Base-by-base conservation (phyloP, 2,888 invertebrate genomes). In the Parnassius orleans region DNA sequence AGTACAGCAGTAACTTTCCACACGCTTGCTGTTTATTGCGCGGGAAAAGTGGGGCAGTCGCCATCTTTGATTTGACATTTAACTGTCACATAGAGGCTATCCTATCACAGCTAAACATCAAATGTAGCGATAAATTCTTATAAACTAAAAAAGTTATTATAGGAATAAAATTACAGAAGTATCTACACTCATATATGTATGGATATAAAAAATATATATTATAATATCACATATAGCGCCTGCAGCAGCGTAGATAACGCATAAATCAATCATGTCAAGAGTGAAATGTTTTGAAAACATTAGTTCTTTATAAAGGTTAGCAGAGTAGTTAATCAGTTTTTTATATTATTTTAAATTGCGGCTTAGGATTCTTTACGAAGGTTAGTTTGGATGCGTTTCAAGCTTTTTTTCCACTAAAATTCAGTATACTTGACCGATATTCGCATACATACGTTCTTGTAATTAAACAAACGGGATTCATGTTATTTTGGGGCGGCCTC, bases 1-100 rank as follows among this genome's bases (percentile, higher is more conserved):
- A 91, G 91, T 89, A 84, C 90, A 84, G 78, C 79, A 80, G 89
- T 88, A 90, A 91, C 91, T 91, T 91, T 91, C 91, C 90, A 90
- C 85, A 84, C 85, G 81, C 78, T 79, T 75, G 79, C 76, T 79
- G 83, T 80, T 83, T 83, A 81, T 79, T 84, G 85, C 84, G 84
- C 84, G 87, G 87, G 86, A 90, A 89, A 90, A 89, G 91, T 91
- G 79, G 90, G 90, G 77, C 90, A 80, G 60, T 78, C 74, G 89
- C 87, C 89, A 88, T 88, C 74, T 90, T 88, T 82, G 78, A 84
- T 83, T 83, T 84, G 84, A 83, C 81, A 86, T 78, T 86, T 79
- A 80, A 75, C 77, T 73, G 75, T 72, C 76, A 70, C 76, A 77
- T 73, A 70, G 70, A 75, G 68, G 57, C 66, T 57, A 64, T 57